Conservation (phyloP, 2,888 invertebrate genomes). For the Aporophyla lueneburgensis region DNA sequence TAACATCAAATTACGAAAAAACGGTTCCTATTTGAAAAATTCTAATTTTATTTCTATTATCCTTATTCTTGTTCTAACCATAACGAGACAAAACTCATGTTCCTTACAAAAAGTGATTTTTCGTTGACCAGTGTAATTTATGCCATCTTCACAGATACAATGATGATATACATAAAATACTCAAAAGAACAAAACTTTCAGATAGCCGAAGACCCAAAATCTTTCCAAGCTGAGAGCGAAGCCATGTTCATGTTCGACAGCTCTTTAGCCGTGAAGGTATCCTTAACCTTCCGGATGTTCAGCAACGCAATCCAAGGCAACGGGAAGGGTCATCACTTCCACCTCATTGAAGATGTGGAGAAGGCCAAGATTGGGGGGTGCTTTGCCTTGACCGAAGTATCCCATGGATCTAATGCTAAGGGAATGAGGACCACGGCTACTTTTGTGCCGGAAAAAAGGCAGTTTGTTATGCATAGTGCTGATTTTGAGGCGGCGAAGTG, state of each 20-base stretch:
- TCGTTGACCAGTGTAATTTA: too few relatives aligned
- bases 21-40: too few relatives aligned
- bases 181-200: slow-evolving; percentile 64
- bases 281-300: slow-evolving; percentile 93
- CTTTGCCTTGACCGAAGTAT: slow-evolving; percentile 97
- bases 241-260: slow-evolving; percentile 91
- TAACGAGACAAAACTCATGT: too few relatives aligned
- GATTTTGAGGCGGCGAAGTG: slow-evolving; percentile 98
- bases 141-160: too few relatives aligned
- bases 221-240: slow-evolving; percentile 88
- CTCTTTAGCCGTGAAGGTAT: slow-evolving; percentile 92
- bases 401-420: slow-evolving; percentile 97
- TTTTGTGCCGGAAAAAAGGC: slow-evolving; percentile 93
- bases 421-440: slow-evolving; percentile 96
- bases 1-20: too few relatives aligned
- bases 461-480: slow-evolving; percentile 96
- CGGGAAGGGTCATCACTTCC: slow-evolving; percentile 92
- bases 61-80: too few relatives aligned
- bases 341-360: slow-evolving; percentile 86
- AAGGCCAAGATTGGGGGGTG: slow-evolving; percentile 87
- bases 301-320: slow-evolving; percentile 92
- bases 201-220: slow-evolving; percentile 87
- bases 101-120: too few relatives aligned
- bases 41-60: too few relatives aligned
- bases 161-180: background rate